These are phyloP conservation scores for Drosophila nigrodunni DNA, from an alignment of 1,140 invertebrate genomes.

Conservation along the genomic window DNA sequence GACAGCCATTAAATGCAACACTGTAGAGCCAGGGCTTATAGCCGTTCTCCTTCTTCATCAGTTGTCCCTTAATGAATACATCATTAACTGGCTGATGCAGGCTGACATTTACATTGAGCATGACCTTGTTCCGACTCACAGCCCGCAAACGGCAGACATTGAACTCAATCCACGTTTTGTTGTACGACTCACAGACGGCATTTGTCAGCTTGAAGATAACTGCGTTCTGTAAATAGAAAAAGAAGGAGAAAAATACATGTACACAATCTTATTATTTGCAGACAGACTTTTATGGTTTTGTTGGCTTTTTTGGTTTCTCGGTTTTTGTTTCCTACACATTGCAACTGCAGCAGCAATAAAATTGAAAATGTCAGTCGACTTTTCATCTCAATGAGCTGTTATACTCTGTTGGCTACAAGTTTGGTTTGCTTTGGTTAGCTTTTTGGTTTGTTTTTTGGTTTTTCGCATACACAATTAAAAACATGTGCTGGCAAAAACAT, in stretches of 20 bases:
- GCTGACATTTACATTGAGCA: conserved; percentile 44
- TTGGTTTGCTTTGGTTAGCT: neutral
- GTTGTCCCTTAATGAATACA: conserved; percentile 33
- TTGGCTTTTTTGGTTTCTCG: too few relatives aligned
- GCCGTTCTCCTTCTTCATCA: conserved; percentile 56
- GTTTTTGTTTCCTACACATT: conserved; percentile 22
- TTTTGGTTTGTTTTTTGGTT: conserved; percentile 3
- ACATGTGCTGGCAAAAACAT: neutral
- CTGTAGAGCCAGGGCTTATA: conserved; percentile 66
- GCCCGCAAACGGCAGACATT: conserved; percentile 49
- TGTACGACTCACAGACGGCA: conserved; percentile 56
- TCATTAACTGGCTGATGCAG: conserved; percentile 46
- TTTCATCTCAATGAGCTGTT: conserved; percentile 1
- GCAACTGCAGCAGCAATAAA: conserved; percentile 20
- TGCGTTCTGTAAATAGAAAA: conserved; percentile 28
- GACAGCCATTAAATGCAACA: conserved; percentile 45
- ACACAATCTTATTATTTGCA: neutral
- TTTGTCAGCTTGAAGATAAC: conserved; percentile 56
- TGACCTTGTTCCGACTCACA: conserved; percentile 45
- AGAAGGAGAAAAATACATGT: neutral
- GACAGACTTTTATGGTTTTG: neutral
- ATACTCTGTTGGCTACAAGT: conserved; percentile 2
- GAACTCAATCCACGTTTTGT: conserved; percentile 57
- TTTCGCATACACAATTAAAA: conserved; percentile 8
- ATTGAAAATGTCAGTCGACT: neutral